These are phyloP conservation scores for Brassicogethes aeneus DNA, from an alignment of 2,888 invertebrate genomes.

Conservation along the genomic window DNA sequence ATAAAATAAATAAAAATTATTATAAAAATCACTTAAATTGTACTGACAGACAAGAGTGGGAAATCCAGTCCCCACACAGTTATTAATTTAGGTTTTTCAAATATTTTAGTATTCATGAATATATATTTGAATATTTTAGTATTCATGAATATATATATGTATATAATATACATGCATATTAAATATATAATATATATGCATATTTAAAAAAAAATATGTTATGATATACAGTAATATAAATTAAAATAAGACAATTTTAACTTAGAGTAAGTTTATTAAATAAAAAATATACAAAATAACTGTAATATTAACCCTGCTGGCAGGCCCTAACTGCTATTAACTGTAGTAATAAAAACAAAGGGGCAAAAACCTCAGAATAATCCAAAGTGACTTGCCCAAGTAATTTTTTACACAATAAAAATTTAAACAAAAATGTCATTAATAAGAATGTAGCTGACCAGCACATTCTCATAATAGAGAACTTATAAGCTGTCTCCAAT, in stretches of 20 bases:
- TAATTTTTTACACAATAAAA: constrained; percentile 80
- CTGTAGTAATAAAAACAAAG: constrained; percentile 82
- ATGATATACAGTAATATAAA: no score
- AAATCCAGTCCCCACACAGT: no score
- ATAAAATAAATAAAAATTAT: no score
- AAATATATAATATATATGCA: no score
- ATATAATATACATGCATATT: no score
- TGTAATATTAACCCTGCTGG: constrained; percentile 46
- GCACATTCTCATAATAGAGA: constrained; percentile 68
- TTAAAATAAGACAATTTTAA: constrained; percentile 4
- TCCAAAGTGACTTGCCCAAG: constrained; percentile 73
- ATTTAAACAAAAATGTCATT: constrained; percentile 83
- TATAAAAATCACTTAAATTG: no score
- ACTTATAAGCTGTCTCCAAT: constrained; percentile 61
- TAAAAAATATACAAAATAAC: neutral
- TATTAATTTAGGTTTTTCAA: no score
- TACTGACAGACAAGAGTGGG: no score
- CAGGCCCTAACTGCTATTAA: constrained; percentile 88
- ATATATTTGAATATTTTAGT: no score
- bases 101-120: no score
- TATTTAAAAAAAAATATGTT: no score
- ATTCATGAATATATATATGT: no score
- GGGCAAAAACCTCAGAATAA: constrained; percentile 88
- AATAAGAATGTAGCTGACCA: constrained; percentile 80
- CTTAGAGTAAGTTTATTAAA: constrained; percentile 1